A percentile compares a stretch with the other conserved stretches of the same genome.
Conservation (phyloP, 2,888 invertebrate genomes). For the Mythimna lalbum region DNA sequence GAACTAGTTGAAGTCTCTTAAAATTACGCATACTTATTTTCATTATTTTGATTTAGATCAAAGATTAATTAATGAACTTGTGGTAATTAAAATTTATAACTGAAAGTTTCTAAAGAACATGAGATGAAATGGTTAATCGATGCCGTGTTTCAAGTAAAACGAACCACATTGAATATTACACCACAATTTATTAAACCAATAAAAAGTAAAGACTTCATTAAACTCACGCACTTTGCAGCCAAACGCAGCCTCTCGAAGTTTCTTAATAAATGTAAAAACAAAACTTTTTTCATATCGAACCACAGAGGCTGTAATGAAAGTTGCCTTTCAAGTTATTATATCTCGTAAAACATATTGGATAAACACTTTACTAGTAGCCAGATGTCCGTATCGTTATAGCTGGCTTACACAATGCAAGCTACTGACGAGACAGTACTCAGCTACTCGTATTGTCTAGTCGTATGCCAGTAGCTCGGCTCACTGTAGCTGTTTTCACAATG, state of each 20-base stretch:
- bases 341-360: conserved; percentile 69
- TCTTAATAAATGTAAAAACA: conserved; percentile 60
- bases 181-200: conserved; percentile 31
- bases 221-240: conserved; percentile 12
- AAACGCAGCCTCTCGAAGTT: conserved; percentile 48
- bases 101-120: neutral
- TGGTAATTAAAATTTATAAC: conserved; percentile 2
- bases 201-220: conserved; percentile 50
- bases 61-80: neutral
- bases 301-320: conserved; percentile 65
- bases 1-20: neutral
- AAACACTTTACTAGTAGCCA: conserved; percentile 48
- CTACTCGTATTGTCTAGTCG: too few relatives aligned
- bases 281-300: conserved; percentile 79
- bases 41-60: neutral
- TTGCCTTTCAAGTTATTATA: conserved; percentile 66
- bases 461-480: too few relatives aligned
- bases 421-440: too few relatives aligned
- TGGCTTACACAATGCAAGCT: too few relatives aligned
- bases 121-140: conserved; percentile 24
- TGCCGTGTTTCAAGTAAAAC: neutral
- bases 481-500: too few relatives aligned
- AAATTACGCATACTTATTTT: neutral
- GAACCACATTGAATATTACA: conserved; percentile 15
- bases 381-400: conserved; percentile 40